Base-by-base conservation (phyloP, 2,113 vertebrate species). In the Sinocyclocheilus anophthalmus region DNA sequence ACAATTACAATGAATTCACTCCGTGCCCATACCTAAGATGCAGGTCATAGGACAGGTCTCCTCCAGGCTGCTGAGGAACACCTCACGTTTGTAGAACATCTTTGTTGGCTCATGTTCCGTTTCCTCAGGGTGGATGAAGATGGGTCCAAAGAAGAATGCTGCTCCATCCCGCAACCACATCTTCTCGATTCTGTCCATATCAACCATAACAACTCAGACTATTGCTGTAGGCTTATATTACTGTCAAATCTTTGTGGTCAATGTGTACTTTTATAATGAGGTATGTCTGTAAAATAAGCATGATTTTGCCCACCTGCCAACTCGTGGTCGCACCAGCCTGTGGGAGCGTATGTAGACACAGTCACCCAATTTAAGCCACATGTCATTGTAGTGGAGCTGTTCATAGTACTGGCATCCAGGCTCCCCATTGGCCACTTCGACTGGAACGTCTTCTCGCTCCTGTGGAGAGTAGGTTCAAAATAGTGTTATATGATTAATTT, bases 11-110 rank as follows among this genome's bases (percentile, higher is more conserved):
- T 24, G 0, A 22, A 13, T 37, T 73, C 20, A 42, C 20, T 6
- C 2, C n/a, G 22, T 75, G 69, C 86, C 22, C 75, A 11, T 96
- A 99, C 98, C 98, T 88, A 96, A 92, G 91, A 99, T 95, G 89
- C 97, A 98, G 69, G 95, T 96, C 95, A 99, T 96, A 0, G 97
- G 96, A 85, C 97, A 96, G 30, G 96, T 96, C 90, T 99, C 98
- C 91, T 99, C 98, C 87, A 99, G 88, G 85, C 96, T 96, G 94
- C 97, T 99, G 89, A 99, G 94, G 92, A 99, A 99, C 85, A 99
- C 96, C 94, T 99, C 98, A 92, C 96, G 97, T 93, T 98, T 98
- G 93, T 99, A 99, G 91, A 99, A 99, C 98, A 99, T 99, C 94
- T 98, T 99, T 42, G 98, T 99, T 87, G 98, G 98, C 72, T 99